A percentile compares a stretch with the other conserved stretches of the same genome.
These are phyloP conservation scores for Caenorhabditis sulstoni DNA, from an alignment of 2,888 invertebrate species.

Conservation along the genomic window DNA sequence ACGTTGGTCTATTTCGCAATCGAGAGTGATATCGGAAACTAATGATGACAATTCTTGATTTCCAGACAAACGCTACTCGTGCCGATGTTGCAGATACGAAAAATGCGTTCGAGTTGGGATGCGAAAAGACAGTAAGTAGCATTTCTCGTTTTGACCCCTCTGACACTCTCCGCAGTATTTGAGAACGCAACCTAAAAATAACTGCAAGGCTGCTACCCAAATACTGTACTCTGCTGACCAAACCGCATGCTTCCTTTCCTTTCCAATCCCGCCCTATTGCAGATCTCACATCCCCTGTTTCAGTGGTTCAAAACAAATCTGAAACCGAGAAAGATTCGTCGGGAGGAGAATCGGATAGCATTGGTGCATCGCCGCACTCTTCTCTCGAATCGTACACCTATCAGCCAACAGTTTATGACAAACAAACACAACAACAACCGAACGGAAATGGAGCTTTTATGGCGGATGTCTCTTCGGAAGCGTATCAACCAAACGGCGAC, in stretches of 20 bases:
- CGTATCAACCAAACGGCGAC: slow-evolving; percentile 49
- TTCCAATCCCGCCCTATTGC: slow-evolving; percentile 44
- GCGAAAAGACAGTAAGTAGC: slow-evolving; percentile 59
- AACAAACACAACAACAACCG: not conserved
- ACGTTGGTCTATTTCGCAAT: slow-evolving; percentile 45
- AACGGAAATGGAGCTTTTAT: slow-evolving; percentile 20
- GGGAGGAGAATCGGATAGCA: slow-evolving; percentile 47
- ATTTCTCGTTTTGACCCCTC: slow-evolving; percentile 22
- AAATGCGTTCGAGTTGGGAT: slow-evolving; percentile 64
- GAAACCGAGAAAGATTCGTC: slow-evolving; percentile 53
- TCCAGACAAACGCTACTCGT: slow-evolving; percentile 68
- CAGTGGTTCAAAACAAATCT: slow-evolving; percentile 61
- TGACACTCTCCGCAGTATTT: slow-evolving; percentile 40
- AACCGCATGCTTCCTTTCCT: slow-evolving; percentile 26
- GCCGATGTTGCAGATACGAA: slow-evolving; percentile 61
- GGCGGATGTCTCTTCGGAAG: slow-evolving; percentile 40
- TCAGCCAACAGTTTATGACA: slow-evolving; percentile 27
- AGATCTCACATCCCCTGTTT: slow-evolving; percentile 58
- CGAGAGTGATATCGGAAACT: slow-evolving; percentile 32
- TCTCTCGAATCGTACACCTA: slow-evolving; percentile 42
- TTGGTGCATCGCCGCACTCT: slow-evolving; percentile 49
- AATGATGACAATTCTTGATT: not conserved
- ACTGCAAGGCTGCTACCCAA: slow-evolving; percentile 8
- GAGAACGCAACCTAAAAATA: slow-evolving; percentile 35
- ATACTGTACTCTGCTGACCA: slow-evolving; percentile 26